phyloP scores from a whole-genome alignment of 2,113 vertebrate species.

The Smithornis capensis region DNA sequence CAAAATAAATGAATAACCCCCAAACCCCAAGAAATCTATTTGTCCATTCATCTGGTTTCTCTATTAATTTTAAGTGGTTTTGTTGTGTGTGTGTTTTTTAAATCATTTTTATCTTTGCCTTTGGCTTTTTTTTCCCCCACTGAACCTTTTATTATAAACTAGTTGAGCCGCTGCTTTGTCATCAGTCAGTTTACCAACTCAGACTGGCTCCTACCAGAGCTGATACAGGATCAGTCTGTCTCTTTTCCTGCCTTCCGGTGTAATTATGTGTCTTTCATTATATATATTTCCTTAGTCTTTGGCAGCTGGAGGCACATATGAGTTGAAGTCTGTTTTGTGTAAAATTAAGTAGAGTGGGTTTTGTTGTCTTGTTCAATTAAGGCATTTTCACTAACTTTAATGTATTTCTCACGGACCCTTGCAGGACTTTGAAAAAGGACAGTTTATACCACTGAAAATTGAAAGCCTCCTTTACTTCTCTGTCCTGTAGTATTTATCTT shows the following conservation, averaged over 20 bases:
- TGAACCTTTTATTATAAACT: neutral
- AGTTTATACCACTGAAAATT: neutral
- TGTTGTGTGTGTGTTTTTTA: accelerated
- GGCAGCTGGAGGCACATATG: neutral
- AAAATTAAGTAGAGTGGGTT: neutral
- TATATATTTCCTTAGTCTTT: conserved; percentile 8
- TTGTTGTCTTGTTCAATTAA: conserved; percentile 8
- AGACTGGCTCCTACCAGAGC: neutral
- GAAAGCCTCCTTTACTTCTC: neutral
- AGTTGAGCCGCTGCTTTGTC: neutral
- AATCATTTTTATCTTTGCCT: neutral
- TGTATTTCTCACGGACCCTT: neutral
- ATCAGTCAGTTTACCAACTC: neutral
- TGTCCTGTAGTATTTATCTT: neutral
- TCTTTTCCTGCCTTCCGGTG: conserved; percentile 33
- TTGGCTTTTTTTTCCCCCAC: neutral
- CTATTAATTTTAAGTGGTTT: neutral
- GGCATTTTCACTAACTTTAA: neutral
- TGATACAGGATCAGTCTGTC: conserved; percentile 14
- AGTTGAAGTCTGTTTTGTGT: conserved; percentile 25
- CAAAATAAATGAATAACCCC: neutral
- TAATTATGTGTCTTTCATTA: conserved; percentile 30
- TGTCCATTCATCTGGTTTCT: neutral
- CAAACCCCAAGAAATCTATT: neutral
- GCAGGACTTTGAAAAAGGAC: neutral